Conservation (phyloP, 2,888 invertebrate species). For the Campoplex nolae region DNA sequence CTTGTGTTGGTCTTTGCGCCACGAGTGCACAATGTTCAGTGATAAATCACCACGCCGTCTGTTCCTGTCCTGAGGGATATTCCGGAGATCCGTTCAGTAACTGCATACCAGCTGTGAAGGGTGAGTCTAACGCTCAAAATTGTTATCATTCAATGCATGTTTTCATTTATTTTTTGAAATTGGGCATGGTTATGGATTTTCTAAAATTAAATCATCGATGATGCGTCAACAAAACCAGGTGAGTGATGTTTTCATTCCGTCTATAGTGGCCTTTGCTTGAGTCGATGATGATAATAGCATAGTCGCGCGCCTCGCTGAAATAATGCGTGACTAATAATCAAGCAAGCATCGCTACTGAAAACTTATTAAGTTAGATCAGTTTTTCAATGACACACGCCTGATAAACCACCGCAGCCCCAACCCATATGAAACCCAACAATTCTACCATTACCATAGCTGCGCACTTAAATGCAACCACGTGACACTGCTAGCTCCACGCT, state of each 20-base stretch:
- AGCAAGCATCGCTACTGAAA: slow-evolving; percentile 22
- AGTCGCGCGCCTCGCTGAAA: slow-evolving; percentile 46
- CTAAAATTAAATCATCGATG: slow-evolving; percentile 20
- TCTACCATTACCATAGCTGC: slow-evolving; percentile 22
- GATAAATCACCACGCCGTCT: slow-evolving; percentile 87
- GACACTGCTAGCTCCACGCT: slow-evolving; percentile 11
- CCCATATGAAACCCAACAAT: slow-evolving; percentile 28
- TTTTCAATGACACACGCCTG: slow-evolving; percentile 71
- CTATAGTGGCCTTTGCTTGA: slow-evolving; percentile 34
- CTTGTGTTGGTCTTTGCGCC: slow-evolving; percentile 87
- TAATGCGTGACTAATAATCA: slow-evolving; percentile 51
- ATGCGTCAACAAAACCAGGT: slow-evolving; percentile 45
- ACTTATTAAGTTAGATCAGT: slow-evolving; percentile 19
- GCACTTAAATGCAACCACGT: slow-evolving; percentile 47
- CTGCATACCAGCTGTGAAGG: slow-evolving; percentile 80
- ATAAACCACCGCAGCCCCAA: slow-evolving; percentile 50
- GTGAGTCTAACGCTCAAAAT: slow-evolving; percentile 14
- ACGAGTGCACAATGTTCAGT: slow-evolving; percentile 86
- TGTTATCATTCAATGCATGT: slow-evolving; percentile 34
- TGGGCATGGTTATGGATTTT: slow-evolving; percentile 54
- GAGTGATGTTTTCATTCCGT: slow-evolving; percentile 48
- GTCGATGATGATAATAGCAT: slow-evolving; percentile 1
- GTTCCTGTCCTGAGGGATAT: slow-evolving; percentile 85
- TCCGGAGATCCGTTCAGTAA: slow-evolving; percentile 87
- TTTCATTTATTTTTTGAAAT: not conserved